phyloP scores from a whole-genome alignment of 2,113 vertebrate genomes.

The Petrocephalus zakoni region DNA sequence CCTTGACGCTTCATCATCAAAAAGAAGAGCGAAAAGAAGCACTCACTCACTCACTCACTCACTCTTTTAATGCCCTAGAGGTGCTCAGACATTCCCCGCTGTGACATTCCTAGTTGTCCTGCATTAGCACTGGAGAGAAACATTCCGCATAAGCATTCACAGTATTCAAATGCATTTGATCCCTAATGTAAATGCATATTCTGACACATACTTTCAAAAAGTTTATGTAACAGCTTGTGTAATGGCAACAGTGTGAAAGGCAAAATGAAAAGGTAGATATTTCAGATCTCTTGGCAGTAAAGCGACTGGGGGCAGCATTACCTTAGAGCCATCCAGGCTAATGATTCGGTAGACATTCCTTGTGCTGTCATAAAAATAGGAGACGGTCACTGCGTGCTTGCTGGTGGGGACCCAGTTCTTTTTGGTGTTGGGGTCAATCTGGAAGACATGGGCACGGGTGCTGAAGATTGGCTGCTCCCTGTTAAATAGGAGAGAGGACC shows the following conservation, averaged over 20 bases:
- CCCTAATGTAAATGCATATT: neutral
- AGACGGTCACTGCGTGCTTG: constrained; percentile 93
- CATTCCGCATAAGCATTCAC: neutral
- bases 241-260: neutral
- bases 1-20: neutral
- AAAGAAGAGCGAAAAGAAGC: neutral
- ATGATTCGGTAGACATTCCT: constrained; percentile 97
- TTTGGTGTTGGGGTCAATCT: constrained; percentile 97
- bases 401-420: constrained; percentile 97
- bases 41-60: neutral
- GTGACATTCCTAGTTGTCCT: neutral
- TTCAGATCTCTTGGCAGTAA: neutral
- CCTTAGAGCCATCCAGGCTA: constrained; percentile 96
- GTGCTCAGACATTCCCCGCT: neutral
- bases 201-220: neutral
- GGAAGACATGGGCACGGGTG: constrained; percentile 95
- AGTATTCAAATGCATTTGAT: neutral
- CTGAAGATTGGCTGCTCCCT: constrained; percentile 99
- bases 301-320: constrained; percentile 27
- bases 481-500: neutral
- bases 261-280: neutral
- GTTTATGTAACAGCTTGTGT: neutral
- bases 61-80: neutral
- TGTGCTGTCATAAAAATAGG: constrained; percentile 96
- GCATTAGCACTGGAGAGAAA: neutral